These are phyloP conservation scores for Sitta carolinensis DNA, from an alignment of 2,797 vertebrate species.

Conservation along the genomic window DNA sequence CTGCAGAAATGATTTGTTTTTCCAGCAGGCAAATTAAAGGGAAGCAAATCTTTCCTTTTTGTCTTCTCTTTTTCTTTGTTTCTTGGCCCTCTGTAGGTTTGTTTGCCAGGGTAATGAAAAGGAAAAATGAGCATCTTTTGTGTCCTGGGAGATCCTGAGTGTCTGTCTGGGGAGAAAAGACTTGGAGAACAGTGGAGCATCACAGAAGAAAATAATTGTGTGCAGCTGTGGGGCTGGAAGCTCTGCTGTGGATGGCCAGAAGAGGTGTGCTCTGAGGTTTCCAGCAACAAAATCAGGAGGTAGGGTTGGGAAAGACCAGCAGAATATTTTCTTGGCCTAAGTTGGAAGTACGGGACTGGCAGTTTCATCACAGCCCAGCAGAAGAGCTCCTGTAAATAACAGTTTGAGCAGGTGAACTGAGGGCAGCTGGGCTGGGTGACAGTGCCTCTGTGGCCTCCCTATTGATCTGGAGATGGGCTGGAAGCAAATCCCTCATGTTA, in stretches of 20 bases:
- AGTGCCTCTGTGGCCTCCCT: background rate
- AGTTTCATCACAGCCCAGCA: background rate
- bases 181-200: background rate
- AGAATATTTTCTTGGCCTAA: background rate
- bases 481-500: background rate
- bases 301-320: background rate
- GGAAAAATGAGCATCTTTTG: background rate
- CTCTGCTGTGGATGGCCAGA: background rate
- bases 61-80: too few species aligned
- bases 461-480: background rate
- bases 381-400: background rate
- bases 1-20: background rate
- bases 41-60: background rate
- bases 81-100: background rate
- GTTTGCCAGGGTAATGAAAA: background rate
- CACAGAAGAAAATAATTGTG: background rate
- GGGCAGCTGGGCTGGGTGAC: background rate
- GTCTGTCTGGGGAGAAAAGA: fast-evolving
- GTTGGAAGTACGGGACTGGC: background rate
- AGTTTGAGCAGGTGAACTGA: background rate
- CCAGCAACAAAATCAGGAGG: background rate
- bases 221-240: background rate
- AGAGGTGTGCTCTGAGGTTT: background rate
- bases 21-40: background rate
- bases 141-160: background rate